phyloP scores from a whole-genome alignment of 2,888 invertebrate genomes.

The Anoncus sp. region DNA sequence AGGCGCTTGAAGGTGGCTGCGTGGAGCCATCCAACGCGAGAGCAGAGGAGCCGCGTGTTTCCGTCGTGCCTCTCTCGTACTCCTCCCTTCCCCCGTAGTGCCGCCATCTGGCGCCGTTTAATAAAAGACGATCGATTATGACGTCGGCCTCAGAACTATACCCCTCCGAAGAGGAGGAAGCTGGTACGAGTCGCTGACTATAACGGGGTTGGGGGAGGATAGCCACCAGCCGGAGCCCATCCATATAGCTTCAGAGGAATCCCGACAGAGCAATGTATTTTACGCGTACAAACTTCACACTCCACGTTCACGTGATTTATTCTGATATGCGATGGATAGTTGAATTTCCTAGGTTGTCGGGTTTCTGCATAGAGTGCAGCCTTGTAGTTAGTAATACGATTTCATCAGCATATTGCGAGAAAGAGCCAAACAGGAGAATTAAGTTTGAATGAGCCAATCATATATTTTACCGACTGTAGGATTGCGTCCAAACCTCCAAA shows the following conservation, averaged over 20 bases:
- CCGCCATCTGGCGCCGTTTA: constrained; percentile 83
- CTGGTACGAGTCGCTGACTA: constrained; percentile 15
- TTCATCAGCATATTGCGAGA: not conserved
- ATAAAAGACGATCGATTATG: constrained; percentile 84
- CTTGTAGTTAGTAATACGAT: not conserved
- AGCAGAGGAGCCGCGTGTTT: constrained; percentile 51
- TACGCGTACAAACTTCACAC: constrained; percentile 31
- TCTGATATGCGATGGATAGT: not conserved
- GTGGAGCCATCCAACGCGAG: constrained; percentile 33
- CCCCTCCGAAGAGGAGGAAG: constrained; percentile 69
- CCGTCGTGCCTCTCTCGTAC: constrained; percentile 60
- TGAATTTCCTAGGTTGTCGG: not conserved
- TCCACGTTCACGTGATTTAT: constrained; percentile 5
- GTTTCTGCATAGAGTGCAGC: not conserved
- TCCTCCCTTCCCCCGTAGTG: constrained; percentile 37
- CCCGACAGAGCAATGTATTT: constrained; percentile 12
- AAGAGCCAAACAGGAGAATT: not conserved
- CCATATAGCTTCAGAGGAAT: constrained; percentile 3
- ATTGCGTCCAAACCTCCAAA: not conserved
- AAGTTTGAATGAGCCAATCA: not conserved
- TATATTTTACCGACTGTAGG: not conserved
- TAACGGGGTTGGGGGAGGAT: constrained; percentile 39
- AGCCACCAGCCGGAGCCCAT: constrained; percentile 26
- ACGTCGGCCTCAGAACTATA: constrained; percentile 81
- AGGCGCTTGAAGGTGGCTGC: constrained; percentile 48